Conservation (phyloP, 2,888 invertebrate species). For the Drosophila melanosoma region DNA sequence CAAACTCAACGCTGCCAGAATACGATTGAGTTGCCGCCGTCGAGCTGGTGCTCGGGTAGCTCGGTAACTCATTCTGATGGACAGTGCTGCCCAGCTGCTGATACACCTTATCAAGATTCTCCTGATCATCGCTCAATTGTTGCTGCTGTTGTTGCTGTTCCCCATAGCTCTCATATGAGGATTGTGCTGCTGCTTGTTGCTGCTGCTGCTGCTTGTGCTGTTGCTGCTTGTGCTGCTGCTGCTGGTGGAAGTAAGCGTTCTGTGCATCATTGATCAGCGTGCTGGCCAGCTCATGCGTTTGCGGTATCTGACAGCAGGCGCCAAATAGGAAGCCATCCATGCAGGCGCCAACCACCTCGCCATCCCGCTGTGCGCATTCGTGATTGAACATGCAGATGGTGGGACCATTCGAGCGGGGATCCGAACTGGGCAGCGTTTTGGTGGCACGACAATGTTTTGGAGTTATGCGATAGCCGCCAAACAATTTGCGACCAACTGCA, state of each 20-base stretch:
- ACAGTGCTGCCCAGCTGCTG: slow-evolving; percentile 71
- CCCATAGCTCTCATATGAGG: slow-evolving; percentile 67
- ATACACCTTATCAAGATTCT: slow-evolving; percentile 77
- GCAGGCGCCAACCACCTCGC: slow-evolving; percentile 94
- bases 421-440: slow-evolving; percentile 87
- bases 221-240: slow-evolving; percentile 60
- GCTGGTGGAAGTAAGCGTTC: slow-evolving; percentile 76
- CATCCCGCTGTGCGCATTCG: slow-evolving; percentile 92
- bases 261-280: slow-evolving; percentile 82
- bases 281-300: slow-evolving; percentile 84
- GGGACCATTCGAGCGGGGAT: slow-evolving; percentile 87
- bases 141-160: slow-evolving; percentile 61
- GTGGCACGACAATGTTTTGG: slow-evolving; percentile 92
- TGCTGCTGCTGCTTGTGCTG: slow-evolving; percentile 64
- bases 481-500: slow-evolving; percentile 88
- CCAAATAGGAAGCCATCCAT: slow-evolving; percentile 94
- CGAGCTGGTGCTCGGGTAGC: slow-evolving; percentile 47
- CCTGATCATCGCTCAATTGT: slow-evolving; percentile 56
- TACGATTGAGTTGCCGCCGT: slow-evolving; percentile 63
- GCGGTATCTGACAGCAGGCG: slow-evolving; percentile 93
- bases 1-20: slow-evolving; percentile 68
- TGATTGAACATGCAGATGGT: slow-evolving; percentile 97
- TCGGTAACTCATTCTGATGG: slow-evolving; percentile 13
- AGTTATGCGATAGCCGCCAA: slow-evolving; percentile 94
- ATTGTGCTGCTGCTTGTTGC: slow-evolving; percentile 63